A percentile compares a stretch with the other conserved stretches of the same genome.
Conservation (phyloP, 2,113 vertebrate genomes). For the Cygnus buccinator region DNA sequence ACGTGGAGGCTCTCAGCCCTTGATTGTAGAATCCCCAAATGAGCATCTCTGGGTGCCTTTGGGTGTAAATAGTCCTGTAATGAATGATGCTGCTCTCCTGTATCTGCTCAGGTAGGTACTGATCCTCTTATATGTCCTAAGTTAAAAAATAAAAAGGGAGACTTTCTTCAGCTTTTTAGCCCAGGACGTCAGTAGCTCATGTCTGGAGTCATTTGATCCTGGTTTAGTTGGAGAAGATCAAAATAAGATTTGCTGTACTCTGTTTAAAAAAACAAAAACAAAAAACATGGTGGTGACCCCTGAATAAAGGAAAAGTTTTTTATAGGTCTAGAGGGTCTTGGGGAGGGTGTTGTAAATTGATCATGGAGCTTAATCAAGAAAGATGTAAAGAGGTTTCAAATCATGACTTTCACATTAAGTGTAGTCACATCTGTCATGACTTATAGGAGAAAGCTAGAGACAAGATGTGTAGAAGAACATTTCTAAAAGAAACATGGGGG, state of each 20-base stretch:
- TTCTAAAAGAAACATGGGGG: background rate
- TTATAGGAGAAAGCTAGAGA: background rate
- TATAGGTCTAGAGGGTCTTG: background rate
- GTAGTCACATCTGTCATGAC: background rate
- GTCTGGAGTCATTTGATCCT: background rate
- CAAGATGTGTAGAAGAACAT: background rate
- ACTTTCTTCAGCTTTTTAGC: background rate
- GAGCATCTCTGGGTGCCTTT: background rate
- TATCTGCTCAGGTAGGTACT: rapidly evolving
- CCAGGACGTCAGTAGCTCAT: background rate
- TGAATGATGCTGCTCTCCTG: background rate
- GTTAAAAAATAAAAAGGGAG: background rate
- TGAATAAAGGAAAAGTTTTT: background rate
- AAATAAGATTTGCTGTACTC: background rate
- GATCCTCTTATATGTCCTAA: background rate
- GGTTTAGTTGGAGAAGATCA: background rate
- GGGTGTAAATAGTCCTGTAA: background rate
- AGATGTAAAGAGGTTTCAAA: background rate
- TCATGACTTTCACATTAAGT: background rate
- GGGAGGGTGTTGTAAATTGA: background rate
- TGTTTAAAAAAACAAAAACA: background rate
- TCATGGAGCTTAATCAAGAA: background rate
- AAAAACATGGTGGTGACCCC: background rate
- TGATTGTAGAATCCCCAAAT: background rate
- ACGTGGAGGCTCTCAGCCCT: background rate